Base-by-base conservation (phyloP, 2,113 vertebrate genomes). In the Leucopternis melanops region DNA sequence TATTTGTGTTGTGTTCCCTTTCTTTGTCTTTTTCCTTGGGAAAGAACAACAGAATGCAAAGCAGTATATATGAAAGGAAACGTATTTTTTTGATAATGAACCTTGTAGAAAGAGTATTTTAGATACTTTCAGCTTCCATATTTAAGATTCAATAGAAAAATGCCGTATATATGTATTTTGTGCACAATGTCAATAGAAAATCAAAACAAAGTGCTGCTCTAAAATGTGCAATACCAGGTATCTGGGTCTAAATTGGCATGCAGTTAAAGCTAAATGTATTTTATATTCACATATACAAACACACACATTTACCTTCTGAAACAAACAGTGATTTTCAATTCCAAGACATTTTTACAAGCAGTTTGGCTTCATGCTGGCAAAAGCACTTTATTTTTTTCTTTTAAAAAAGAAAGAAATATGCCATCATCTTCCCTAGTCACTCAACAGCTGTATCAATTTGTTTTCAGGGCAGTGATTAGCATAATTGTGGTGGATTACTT, bases 401-500 rank as follows among this genome's bases (percentile, higher is more conserved):
- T 87, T 75, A n/a, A 93, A 94, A 85, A 91, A 80, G 77, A 90
- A 94, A 91, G 59, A 86, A 96, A 82, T 83, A 92, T 19, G 50
- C 63, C 72, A 79, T 90, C 82, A 91, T 92, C 74, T 96, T 89
- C 73, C 58, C 42, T 59, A 95, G 75, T 93, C 62, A 85, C 81
- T 95, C 79, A 97, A 90, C 88, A 95, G 86, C 83, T 95, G 88
- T 94, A 96, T 88, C 81, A 93, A 86, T 92, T 95, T 97, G 92
- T 94, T 96, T 97, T 89, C 92, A 97, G 92, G 83, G 95, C 74
- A 95, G 40, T 86, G 93, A 95, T 97, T 96, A 97, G 78, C 83
- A 70, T 96, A 97, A 94, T 94, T 96, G 67, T 69, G 32, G 71
- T 93, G 86, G 86, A 95, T 95, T 97, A 88, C 83, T 94, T 55